Evolutionary conservation across 2,113 vertebrate genomes (phyloP).

Genomic region (Oncorhynchus clarkii): DNA sequence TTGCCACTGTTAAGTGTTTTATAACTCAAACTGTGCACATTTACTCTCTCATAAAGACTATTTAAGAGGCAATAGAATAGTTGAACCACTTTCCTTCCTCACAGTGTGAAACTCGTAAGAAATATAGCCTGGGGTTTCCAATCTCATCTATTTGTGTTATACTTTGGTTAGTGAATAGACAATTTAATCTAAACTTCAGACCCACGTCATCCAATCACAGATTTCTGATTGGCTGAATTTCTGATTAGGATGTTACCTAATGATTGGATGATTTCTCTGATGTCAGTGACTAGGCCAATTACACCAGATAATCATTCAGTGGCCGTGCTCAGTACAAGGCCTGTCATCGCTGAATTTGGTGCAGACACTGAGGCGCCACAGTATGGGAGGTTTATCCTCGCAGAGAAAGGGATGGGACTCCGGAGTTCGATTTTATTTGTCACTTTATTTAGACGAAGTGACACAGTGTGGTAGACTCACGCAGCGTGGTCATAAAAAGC

Average conservation of each 20-base stretch:
- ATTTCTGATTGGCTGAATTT: no score
- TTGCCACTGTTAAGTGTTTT: slow-evolving; percentile 40
- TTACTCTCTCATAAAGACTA: slow-evolving; percentile 52
- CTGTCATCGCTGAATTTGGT: slow-evolving; percentile 9
- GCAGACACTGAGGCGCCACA: slow-evolving; percentile 27
- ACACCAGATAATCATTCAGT: slow-evolving; percentile 3
- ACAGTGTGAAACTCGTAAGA: slow-evolving; percentile 11
- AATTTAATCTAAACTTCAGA: neutral
- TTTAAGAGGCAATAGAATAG: slow-evolving; percentile 40
- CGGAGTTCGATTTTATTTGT: slow-evolving; percentile 76
- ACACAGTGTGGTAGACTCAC: slow-evolving; percentile 66
- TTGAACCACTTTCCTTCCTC: slow-evolving; percentile 17
- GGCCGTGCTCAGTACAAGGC: slow-evolving; percentile 43
- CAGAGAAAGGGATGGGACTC: slow-evolving; percentile 69
- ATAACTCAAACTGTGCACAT: slow-evolving; percentile 43
- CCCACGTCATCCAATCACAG: no score
- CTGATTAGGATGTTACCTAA: neutral
- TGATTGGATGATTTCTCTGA: neutral
- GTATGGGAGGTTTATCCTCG: slow-evolving; percentile 63
- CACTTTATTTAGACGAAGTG: slow-evolving; percentile 77
- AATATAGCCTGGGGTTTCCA: neutral
- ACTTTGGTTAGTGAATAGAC: slow-evolving; percentile 4
- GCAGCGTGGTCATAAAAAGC: slow-evolving; percentile 62
- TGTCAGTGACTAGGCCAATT: neutral
- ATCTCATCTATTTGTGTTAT: neutral